phyloP scores from a whole-genome alignment of 2,888 invertebrate genomes.

The Globia sparganii region DNA sequence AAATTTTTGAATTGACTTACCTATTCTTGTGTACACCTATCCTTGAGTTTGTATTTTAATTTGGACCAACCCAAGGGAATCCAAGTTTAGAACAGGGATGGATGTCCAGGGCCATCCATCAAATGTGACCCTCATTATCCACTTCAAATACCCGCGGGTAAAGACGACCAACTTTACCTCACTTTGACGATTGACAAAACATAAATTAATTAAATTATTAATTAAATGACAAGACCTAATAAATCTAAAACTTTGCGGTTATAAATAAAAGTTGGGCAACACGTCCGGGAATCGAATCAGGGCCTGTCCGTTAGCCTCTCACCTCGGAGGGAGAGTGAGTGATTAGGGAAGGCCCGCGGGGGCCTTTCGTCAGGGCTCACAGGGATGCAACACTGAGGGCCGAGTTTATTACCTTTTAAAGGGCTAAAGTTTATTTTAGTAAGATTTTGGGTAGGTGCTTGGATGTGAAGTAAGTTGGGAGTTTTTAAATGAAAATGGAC shows the following conservation, averaged over 20 bases:
- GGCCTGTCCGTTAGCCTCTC: constrained; percentile 66
- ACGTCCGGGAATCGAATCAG: constrained; percentile 67
- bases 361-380: constrained; percentile 71
- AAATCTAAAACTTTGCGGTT: constrained; percentile 57
- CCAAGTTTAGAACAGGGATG: constrained; percentile 30
- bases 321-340: constrained; percentile 70
- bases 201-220: constrained; percentile 54
- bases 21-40: not conserved
- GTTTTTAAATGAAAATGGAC: not conserved
- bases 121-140: constrained; percentile 41
- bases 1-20: not conserved
- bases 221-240: constrained; percentile 57
- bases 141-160: constrained; percentile 36
- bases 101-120: constrained; percentile 55
- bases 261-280: constrained; percentile 66
- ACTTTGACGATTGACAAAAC: constrained; percentile 39
- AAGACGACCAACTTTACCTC: constrained; percentile 18
- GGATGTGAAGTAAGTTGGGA: not conserved
- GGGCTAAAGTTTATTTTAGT: constrained; percentile 59
- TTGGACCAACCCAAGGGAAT: constrained; percentile 10
- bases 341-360: constrained; percentile 73
- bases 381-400: constrained; percentile 58
- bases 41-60: constrained; percentile 13
- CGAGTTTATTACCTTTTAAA: constrained; percentile 64
- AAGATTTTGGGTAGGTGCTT: constrained; percentile 40